Evolutionary conservation across 2,888 invertebrate genomes (phyloP), one percentile per base, ranked within the genome.

Genomic region (Ochropleura plecta): DNA sequence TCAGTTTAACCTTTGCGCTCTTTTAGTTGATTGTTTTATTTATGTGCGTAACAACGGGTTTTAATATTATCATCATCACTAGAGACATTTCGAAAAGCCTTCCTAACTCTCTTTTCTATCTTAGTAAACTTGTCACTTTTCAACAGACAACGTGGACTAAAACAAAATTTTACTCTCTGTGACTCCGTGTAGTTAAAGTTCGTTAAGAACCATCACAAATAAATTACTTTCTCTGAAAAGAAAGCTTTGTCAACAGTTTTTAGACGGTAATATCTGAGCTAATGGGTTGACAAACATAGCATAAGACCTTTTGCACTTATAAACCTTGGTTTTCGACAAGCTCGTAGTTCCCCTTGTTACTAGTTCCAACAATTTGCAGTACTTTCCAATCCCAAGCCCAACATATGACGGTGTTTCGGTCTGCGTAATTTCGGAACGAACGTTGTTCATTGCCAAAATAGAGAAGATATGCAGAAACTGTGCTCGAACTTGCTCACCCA

Each of bases 1-100:
- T 86, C 73, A 70, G 62, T 75, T 79, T 77, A 73, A 84, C 73
- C 88, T 73, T 74, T 73, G 66, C 49, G 74, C 60, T 70, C 70
- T 73, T 73, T 74, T 66, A 76, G 66, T 78, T 75, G n/a, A 84
- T 79, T 82, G 70, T 79, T 73, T 59, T 79, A 66, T 79, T 72
- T 74, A 69, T 67, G 68, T 73, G 76, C 70, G 70, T 76, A 76
- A 81, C 49, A 49, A 59, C 5, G 53, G 44, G 18, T n/a, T 82
- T 69, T 44, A 63, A 80, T 67, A 73, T 16, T 64, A 68, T 73
- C 55, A 67, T 53, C 20, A 30, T 12, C 9, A 9, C 14, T 20
- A 40, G 49, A 60, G 42, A 59, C 40, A 10, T 57, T 59, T 73
- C 0, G 3, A n/a, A 64, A 69, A 46, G 18, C 9, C 30, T 30